phyloP scores from a whole-genome alignment of 2,113 vertebrate species.

The Leptosomus discolor region DNA sequence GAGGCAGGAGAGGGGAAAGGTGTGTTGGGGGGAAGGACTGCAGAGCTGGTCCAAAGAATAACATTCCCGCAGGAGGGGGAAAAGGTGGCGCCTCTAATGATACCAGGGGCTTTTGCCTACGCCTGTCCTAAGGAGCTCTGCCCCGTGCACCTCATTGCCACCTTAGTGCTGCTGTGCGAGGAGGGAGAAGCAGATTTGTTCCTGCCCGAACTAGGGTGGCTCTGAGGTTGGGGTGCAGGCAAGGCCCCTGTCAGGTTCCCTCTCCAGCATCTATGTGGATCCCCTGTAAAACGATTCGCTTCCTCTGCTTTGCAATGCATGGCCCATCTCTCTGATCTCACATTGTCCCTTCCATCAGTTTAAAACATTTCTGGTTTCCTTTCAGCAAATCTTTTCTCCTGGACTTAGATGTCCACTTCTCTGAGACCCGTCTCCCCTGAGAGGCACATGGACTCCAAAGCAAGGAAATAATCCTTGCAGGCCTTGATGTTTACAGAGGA shows the following conservation, averaged over 20 bases:
- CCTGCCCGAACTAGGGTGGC: not conserved
- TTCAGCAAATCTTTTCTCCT: not conserved
- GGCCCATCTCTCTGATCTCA: not conserved
- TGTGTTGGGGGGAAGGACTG: rapidly evolving
- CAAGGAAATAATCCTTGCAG: not conserved
- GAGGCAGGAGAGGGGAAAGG: not conserved
- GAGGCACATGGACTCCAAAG: not conserved
- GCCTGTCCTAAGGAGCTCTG: not conserved
- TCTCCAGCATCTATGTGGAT: not conserved
- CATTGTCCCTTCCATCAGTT: rapidly evolving
- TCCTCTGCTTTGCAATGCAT: not conserved
- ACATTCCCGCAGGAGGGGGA: rapidly evolving
- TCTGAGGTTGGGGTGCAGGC: not conserved
- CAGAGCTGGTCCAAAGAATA: not conserved
- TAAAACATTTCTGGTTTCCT: not conserved
- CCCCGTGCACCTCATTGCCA: not conserved
- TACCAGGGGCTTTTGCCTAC: rapidly evolving
- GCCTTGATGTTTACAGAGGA: not conserved
- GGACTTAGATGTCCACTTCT: not conserved
- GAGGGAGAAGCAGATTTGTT: not conserved
- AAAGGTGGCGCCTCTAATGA: not conserved
- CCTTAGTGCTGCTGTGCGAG: rapidly evolving
- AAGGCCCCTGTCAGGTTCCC: too few species aligned
- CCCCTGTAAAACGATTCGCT: not conserved
- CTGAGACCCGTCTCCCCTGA: not conserved